A percentile compares a stretch with the other conserved stretches of the same genome.
These are phyloP conservation scores for Nephrotoma appendiculata DNA, from an alignment of 2,888 invertebrate genomes.

Conservation along the genomic window DNA sequence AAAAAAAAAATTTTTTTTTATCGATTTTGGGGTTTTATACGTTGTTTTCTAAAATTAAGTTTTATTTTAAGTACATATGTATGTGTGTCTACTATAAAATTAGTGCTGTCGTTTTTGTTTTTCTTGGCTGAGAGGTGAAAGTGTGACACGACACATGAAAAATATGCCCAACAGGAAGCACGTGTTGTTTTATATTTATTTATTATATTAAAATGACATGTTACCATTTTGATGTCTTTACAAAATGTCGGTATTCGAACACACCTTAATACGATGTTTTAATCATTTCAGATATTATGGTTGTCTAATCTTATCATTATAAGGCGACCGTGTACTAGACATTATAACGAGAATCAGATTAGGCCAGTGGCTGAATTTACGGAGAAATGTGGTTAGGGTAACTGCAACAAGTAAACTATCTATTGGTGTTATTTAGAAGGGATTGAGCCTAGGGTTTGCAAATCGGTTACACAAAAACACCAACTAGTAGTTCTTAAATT, in stretches of 20 bases:
- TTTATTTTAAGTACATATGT: not conserved
- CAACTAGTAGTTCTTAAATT: too few species aligned
- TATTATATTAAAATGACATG: not conserved
- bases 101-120: not conserved
- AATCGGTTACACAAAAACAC: too few species aligned
- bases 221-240: not conserved
- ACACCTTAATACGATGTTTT: not conserved
- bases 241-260: not conserved
- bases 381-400: too few species aligned
- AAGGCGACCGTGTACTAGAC: not conserved
- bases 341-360: not conserved
- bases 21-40: not conserved
- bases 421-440: too few species aligned
- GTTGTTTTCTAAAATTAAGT: not conserved
- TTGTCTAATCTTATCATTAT: not conserved
- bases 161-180: not conserved
- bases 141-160: not conserved
- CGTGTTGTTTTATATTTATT: not conserved
- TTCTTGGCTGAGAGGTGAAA: not conserved
- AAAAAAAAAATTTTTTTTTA: not conserved
- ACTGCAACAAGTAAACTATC: too few species aligned
- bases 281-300: not conserved
- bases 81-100: not conserved
- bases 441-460: too few species aligned
- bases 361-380: not conserved